Percentiles rank a stretch among this genome's conserved stretches.
phyloP scores from a whole-genome alignment of 2,797 vertebrate species.

The Pitangus sulphuratus region DNA sequence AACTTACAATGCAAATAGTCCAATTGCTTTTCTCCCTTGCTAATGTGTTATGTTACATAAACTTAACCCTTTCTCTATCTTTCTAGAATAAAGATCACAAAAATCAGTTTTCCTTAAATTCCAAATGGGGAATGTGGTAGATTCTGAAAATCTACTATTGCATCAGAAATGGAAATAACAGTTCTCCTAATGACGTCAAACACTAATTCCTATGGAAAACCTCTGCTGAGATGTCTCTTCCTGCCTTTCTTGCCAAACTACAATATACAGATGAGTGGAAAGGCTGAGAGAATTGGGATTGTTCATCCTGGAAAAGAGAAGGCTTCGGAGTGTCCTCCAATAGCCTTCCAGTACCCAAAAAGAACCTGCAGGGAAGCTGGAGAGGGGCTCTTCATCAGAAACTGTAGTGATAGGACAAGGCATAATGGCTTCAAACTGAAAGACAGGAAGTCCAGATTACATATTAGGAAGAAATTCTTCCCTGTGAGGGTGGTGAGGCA shows the following conservation, averaged over 20 bases:
- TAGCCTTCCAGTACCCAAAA: not conserved
- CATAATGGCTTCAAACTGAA: not conserved
- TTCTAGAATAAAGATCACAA: not conserved
- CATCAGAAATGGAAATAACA: slow-evolving; percentile 1
- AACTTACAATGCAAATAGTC: not conserved
- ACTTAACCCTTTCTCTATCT: not conserved
- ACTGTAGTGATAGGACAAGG: not conserved
- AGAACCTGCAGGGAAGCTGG: not conserved
- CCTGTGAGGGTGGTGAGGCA: rapidly evolving
- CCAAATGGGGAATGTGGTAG: not conserved
- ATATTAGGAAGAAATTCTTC: not conserved
- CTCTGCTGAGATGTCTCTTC: not conserved
- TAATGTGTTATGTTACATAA: not conserved
- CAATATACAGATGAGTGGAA: not conserved
- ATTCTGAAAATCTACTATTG: not conserved
- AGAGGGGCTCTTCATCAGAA: not conserved
- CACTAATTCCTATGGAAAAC: not conserved
- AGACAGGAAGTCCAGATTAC: not conserved
- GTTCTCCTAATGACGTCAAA: not conserved
- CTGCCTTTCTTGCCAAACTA: not conserved
- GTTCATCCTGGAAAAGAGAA: not conserved
- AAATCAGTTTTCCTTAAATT: not conserved
- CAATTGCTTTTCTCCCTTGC: not conserved
- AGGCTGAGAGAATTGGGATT: not conserved
- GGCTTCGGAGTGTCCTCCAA: not conserved